These are phyloP conservation scores for Eufriesea mexicana DNA, from an alignment of 1,140 invertebrate species.

Conservation along the genomic window DNA sequence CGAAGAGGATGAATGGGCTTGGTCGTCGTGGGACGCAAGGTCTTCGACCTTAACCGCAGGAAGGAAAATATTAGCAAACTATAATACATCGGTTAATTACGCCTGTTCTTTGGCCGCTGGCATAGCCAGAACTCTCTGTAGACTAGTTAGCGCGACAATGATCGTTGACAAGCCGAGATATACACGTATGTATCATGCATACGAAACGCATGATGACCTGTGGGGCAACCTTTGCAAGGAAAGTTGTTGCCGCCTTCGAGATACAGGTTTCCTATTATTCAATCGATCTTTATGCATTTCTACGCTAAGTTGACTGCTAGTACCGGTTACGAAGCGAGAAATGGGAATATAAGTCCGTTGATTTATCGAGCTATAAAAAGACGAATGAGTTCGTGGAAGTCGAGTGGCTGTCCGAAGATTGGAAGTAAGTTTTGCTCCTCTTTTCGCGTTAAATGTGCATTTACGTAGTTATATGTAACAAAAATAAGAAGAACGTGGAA, in stretches of 20 bases:
- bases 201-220: background rate
- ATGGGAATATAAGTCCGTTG: background rate
- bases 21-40: background rate
- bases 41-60: slow-evolving; percentile 21
- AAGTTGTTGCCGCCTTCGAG: background rate
- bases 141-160: background rate
- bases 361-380: slow-evolving; percentile 18
- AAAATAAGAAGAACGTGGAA: background rate
- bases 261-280: slow-evolving; percentile 15
- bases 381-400: background rate
- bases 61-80: slow-evolving; percentile 19
- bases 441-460: too few relatives aligned
- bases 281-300: background rate
- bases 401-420: background rate
- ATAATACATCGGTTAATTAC: slow-evolving; percentile 1
- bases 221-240: slow-evolving; percentile 12
- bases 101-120: background rate
- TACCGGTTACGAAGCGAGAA: background rate
- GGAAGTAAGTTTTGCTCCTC: background rate
- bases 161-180: background rate
- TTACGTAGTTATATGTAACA: background rate
- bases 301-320: background rate
- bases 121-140: background rate
- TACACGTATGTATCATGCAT: background rate
- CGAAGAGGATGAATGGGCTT: background rate